Base-by-base conservation (phyloP, 2,888 invertebrate genomes). In the Latheticus oryzae region DNA sequence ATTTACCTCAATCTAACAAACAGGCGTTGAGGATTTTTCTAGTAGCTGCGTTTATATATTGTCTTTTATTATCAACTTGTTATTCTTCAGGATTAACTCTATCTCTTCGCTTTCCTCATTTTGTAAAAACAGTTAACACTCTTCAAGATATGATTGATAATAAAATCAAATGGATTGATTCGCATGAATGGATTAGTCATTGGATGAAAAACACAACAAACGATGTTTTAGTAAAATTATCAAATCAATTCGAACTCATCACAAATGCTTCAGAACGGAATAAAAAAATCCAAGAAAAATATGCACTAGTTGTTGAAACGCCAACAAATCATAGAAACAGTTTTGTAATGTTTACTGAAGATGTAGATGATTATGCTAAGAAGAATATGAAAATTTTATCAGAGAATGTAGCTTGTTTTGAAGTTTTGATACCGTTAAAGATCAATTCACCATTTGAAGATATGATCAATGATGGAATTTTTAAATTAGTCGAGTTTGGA, bases 391-490 rank as follows among this genome's bases (percentile, higher is more conserved):
- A 43, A 28, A 43, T 43, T 26, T 16, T 43, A 11, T 7, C 1
- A 1, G 28, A 43, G n/a, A 5, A 26, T 5, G 8, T 43, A 1
- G 43, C 4, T 17, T 43, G 43, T 13, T 43, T 58, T 33, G 61
- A 62, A 17, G 58, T 62, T 5, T 53, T 63, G 4, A 43, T 65
- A 30, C 63, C 56, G 5, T 47, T 68, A 17, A 52, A 33, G 11
- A 59, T 42, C 11, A 61, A 68, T 37, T 67, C 66, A 1, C 67
- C 67, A 1, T 64, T 62, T 42, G 61, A 43, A 1, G 12, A 55
- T 19, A 13, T 61, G 7, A 58, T 69, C 26, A 61, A 68, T 45
- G 26, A 38, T 7, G 47, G 51, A 12, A 51, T 67, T 3, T 33
- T 13, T 4, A 33, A 26, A 4, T 53, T 64, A 40, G 35, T 62